Percentiles rank a stretch among this genome's conserved stretches.
Conservation (phyloP, 1,140 invertebrate species). For the Heterodera schachtii region DNA sequence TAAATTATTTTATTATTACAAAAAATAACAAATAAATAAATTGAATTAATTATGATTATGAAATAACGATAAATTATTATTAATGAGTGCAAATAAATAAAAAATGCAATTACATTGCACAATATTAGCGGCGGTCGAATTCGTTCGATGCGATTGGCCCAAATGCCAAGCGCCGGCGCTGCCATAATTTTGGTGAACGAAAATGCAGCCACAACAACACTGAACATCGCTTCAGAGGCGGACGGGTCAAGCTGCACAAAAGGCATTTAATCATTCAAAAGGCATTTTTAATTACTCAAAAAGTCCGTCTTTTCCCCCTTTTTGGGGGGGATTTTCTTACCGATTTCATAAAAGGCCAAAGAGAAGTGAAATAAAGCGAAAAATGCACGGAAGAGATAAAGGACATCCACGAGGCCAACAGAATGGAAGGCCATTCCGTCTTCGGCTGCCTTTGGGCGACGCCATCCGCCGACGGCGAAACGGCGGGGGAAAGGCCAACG, state of each 20-base stretch:
- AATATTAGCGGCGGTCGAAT: constrained; percentile 22
- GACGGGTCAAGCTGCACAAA: constrained; percentile 33
- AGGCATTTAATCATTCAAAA: not conserved
- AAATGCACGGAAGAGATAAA: constrained; percentile 11
- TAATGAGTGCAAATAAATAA: no score
- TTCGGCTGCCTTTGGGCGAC: not conserved
- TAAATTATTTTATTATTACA: no score
- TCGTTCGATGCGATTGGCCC: constrained; percentile 28
- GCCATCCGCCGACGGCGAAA: no score
- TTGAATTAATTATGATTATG: not conserved
- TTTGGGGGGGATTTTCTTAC: not conserved
- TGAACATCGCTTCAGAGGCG: constrained; percentile 39
- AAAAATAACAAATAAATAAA: not conserved
- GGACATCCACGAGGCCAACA: constrained; percentile 1
- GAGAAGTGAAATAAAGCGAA: constrained; percentile 4
- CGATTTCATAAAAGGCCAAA: constrained; percentile 3
- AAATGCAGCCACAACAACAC: constrained; percentile 33
- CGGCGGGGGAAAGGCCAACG: not conserved
- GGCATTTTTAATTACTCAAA: not conserved
- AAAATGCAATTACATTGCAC: not conserved
- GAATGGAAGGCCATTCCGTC: constrained; percentile 4
- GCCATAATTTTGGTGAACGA: constrained; percentile 33
- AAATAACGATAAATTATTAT: not conserved
- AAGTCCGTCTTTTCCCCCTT: not conserved
- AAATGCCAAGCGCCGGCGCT: constrained; percentile 32